Evolutionary conservation across 2,888 invertebrate genomes (phyloP), one percentile per base, ranked within the genome.

Genomic region (Parapristionchus giblindavisi): DNA sequence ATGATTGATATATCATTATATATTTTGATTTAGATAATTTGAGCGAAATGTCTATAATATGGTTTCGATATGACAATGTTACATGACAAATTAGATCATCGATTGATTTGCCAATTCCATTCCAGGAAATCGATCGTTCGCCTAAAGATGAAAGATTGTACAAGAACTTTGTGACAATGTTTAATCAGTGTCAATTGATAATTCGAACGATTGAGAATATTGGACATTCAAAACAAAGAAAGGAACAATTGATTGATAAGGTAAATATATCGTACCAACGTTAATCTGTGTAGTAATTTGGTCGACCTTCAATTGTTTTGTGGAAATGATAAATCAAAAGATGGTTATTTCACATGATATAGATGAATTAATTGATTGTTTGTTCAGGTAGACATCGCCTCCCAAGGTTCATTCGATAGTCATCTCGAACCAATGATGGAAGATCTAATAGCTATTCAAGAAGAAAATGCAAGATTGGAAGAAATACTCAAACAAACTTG

Each of bases 171-270:
- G 52, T 52, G 6, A 52, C 36, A 6, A 70, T 70, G 70, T 43
- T 54, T 54, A 70, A 70, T 24, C 56, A 72, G 60, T 58, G 56
- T 27, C 52, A 65, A 32, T 24, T 63, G 29, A 34, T 63, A 11
- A 32, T 63, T 14, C 32, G 38, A 29, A 38, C 40, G 11, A 29
- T 65, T 24, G 65, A 38, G 65, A 38, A 34, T 24, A 38, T 6
- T n/a, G 65, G 40, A 14, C 21, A 40, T 21, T n/a, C 17, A 32
- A 72, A 72, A 48, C 58, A 36, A 32, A 43, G 58, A 48, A 60
- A 58, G 48, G 72, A 58, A 34, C 27, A 72, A 11, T 51, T 72
- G 29, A 34, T 60, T n/a, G 72, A 72, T 34, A 58, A 72, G 72
- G 72, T 72, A 3, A 36, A 14, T 14, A 34, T 32, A 11, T 24